Percentiles rank a stretch among this genome's conserved stretches.
phyloP scores from a whole-genome alignment of 2,797 vertebrate species.

The Acipenser oxyrinchus region DNA sequence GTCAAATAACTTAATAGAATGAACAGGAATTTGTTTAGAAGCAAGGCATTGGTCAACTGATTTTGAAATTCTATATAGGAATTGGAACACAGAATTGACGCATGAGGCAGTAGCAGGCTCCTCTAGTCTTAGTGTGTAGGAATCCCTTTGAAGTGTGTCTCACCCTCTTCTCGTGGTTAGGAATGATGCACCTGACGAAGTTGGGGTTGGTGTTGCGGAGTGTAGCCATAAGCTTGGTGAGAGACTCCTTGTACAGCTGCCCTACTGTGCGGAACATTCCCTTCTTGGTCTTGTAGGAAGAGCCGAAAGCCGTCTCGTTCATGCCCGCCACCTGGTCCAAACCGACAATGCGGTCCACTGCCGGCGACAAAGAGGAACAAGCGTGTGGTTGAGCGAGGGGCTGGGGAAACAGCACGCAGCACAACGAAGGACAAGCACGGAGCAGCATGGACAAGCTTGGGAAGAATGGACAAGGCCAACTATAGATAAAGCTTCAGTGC shows the following conservation, averaged over 20 bases:
- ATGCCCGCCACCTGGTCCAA: conserved; percentile 94
- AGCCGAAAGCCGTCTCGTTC: conserved; percentile 89
- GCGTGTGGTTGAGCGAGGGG: neutral
- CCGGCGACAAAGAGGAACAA: neutral
- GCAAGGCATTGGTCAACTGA: too few species aligned
- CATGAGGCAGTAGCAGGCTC: conserved; percentile 25
- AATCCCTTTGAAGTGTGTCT: conserved; percentile 19
- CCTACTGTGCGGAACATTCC: conserved; percentile 96
- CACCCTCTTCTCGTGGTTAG: conserved; percentile 94
- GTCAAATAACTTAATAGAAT: neutral
- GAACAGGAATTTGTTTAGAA: too few species aligned
- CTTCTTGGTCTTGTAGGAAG: conserved; percentile 94
- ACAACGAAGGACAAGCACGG: neutral
- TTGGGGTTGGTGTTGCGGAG: conserved; percentile 96
- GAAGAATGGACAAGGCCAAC: conserved; percentile 3
- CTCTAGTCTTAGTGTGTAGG: conserved; percentile 49
- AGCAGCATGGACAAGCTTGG: conserved; percentile 15
- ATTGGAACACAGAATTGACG: conserved; percentile 31
- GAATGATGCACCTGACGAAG: conserved; percentile 97
- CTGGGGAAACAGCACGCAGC: neutral
- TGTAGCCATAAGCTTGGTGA: conserved; percentile 93
- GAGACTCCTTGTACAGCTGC: conserved; percentile 95
- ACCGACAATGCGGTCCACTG: conserved; percentile 95
- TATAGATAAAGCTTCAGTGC: conserved; percentile 8
- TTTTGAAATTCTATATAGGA: too few species aligned